Base-by-base conservation (phyloP, 2,888 invertebrate genomes). In the Chymomyza fuscimana region DNA sequence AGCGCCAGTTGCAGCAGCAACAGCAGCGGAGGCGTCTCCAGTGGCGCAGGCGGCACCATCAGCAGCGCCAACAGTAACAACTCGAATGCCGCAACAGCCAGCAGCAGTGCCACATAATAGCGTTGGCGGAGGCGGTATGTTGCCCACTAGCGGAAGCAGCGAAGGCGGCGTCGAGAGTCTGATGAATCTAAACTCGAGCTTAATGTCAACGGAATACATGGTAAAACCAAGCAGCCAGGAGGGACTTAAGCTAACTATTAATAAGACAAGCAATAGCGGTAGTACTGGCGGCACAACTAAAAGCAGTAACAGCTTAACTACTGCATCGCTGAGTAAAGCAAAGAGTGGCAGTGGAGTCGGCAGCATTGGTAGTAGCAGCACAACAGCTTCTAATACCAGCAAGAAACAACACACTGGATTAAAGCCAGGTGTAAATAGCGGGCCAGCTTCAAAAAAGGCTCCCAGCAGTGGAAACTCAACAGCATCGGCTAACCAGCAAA, bases 191-290 rank as follows among this genome's bases (percentile, higher is more conserved):
- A 46, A 46, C 79, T 0, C 1, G 65, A 10, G 78, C 76, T 76
- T 77, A 63, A 46, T 46, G 10, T 84, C 95, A 89, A 95, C 95
- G 36, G 97, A 97, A 87, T 97, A 97, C 86, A 96, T 96, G 95
- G 96, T 97, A 0, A 97, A 97, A 89, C 96, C 96, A 19, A 96
- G 97, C 89, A 96, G 97, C 89, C 89, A 91, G 62, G 97, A 97
- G 82, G 97, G 97, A 4, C 96, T 98, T 93, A 98, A 97, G 91
- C 94, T 98, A 67, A 98, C 97, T 3, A 97, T 97, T 32, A 97
- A 97, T 88, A 97, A 97, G 92, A 97, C 97, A 0, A 93, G 85
- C 50, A 50, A 67, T 59, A 46, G 69, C 63, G 69, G 63, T 51
- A 52, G 77, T 71, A 69, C 51, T 15, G 7, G 63, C n/a, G 25